Evolutionary conservation across 2,888 invertebrate genomes (phyloP).

Genomic region (Rhopalosiphum nymphaeae): DNA sequence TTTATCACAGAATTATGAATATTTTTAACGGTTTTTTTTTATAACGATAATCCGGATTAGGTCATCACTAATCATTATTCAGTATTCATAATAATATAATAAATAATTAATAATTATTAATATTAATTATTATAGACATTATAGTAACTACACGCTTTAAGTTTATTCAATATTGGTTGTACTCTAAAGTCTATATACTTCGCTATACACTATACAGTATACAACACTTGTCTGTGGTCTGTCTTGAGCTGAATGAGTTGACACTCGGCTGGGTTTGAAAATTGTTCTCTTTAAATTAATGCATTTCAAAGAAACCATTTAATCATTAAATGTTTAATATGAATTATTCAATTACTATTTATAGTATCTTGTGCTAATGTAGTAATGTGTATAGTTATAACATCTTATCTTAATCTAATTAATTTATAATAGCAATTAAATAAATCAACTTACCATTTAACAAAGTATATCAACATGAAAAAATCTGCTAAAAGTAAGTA

Average conservation of each 20-base stretch:
- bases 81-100: too few species aligned
- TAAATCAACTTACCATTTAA: neutral
- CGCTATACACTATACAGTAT: too few species aligned
- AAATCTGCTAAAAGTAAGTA: slow-evolving; percentile 4
- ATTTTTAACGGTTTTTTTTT: slow-evolving; percentile 1
- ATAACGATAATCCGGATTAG: neutral
- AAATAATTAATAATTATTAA: too few species aligned
- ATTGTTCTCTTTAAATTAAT: neutral
- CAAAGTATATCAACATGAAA: neutral
- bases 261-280: neutral
- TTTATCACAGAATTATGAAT: neutral
- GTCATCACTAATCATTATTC: neutral
- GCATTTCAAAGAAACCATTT: neutral
- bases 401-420: neutral
- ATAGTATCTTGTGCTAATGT: neutral
- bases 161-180: too few species aligned
- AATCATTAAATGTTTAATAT: neutral
- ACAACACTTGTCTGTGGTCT: neutral
- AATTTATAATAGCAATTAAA: neutral
- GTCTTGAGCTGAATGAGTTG: neutral
- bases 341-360: neutral
- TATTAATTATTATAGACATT: too few species aligned
- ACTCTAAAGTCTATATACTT: too few species aligned
- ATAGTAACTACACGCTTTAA: too few species aligned
- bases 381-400: neutral